A percentile compares a stretch with the other conserved stretches of the same genome.
Conservation (phyloP, 2,113 vertebrate species). For the Dicrurus megarhynchus region DNA sequence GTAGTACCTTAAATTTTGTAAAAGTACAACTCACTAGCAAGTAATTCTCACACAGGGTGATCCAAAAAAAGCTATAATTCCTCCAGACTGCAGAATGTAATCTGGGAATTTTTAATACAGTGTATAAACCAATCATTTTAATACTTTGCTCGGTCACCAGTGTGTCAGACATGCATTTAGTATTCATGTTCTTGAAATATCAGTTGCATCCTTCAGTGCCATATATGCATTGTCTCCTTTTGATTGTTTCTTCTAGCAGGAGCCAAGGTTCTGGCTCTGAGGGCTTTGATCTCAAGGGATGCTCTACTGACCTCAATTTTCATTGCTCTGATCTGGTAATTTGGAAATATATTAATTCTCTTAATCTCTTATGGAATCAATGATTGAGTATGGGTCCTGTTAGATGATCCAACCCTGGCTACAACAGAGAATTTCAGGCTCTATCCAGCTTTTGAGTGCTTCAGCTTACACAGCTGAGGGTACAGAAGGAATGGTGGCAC, state of each 20-base stretch:
- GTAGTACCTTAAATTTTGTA: background rate
- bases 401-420: background rate
- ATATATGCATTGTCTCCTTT: background rate
- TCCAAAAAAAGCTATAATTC: background rate
- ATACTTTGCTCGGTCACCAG: background rate
- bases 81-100: background rate
- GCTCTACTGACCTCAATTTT: background rate
- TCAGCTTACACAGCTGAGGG: accelerated
- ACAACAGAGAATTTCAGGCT: background rate
- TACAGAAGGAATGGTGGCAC: accelerated
- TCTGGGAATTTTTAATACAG: background rate
- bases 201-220: background rate
- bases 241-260: background rate
- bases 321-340: background rate
- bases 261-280: background rate
- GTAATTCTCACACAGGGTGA: background rate
- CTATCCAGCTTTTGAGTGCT: background rate
- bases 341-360: background rate
- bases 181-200: background rate
- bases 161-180: background rate
- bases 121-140: background rate
- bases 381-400: background rate
- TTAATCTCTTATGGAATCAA: background rate
- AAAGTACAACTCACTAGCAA: background rate
- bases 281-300: background rate